Percentiles rank a stretch among this genome's conserved stretches.
These are phyloP conservation scores for Pachypanchax playfairii DNA, from an alignment of 2,113 vertebrate genomes.

Conservation along the genomic window DNA sequence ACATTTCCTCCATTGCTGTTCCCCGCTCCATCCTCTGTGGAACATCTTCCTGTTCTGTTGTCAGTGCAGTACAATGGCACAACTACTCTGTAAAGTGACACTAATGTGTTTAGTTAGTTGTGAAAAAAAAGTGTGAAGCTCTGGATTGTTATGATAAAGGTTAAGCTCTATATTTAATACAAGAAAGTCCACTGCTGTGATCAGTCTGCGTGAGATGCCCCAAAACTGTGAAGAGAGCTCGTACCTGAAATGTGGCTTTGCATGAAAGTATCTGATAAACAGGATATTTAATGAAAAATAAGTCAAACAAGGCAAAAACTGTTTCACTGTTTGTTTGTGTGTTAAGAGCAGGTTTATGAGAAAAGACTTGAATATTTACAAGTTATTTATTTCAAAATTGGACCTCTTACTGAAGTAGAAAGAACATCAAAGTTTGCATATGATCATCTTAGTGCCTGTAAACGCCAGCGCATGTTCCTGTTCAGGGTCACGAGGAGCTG, in stretches of 20 bases:
- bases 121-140: slow-evolving; percentile 33
- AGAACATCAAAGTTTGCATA: background rate
- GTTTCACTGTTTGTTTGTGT: background rate
- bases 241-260: no score
- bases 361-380: slow-evolving; percentile 7
- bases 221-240: slow-evolving; percentile 8
- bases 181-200: background rate
- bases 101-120: slow-evolving; percentile 29
- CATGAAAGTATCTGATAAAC: no score
- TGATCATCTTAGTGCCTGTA: background rate
- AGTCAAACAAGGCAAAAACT: no score
- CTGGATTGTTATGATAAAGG: background rate
- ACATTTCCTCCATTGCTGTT: background rate
- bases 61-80: slow-evolving; percentile 27
- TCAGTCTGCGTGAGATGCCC: slow-evolving; percentile 8
- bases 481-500: no score
- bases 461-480: no score
- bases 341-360: background rate
- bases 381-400: slow-evolving; percentile 10
- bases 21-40: slow-evolving; percentile 4
- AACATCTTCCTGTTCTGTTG: slow-evolving; percentile 36
- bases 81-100: slow-evolving; percentile 24
- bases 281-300: no score
- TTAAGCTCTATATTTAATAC: slow-evolving; percentile 17
- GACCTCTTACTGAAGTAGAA: background rate